Base-by-base conservation (phyloP, 2,888 invertebrate species). In the Alsophila aescularia region DNA sequence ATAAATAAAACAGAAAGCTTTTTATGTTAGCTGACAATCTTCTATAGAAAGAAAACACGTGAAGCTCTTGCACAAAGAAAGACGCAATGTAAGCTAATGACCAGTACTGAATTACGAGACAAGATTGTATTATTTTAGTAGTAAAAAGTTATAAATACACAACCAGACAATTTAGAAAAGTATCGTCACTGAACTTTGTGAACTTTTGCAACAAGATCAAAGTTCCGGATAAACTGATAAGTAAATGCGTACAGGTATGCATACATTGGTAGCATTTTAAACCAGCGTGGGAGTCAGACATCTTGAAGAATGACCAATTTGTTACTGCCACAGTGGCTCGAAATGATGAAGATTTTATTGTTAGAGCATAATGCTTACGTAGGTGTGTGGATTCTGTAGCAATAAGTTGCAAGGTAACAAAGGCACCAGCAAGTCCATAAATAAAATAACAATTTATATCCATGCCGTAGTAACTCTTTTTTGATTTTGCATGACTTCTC, bases 331-430 rank as follows among this genome's bases (percentile, higher is more conserved):
- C 69, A 73, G 69, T 75, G 66, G 74, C 75, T 73, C 66, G 72
- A 72, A 79, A 83, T 81, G 83, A 84, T 86, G 83, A 81, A 81
- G 84, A 83, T 84, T 85, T 84, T 84, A 85, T 84, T 85, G 80
- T 84, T 69, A 66, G 59, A 72, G 69, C 75, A 80, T 83, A 83
- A 81, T 77, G 69, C 70, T 49, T 52, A 53, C 54, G 79, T 81
- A 78, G 78, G 81, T 80, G 85, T 81, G 73, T 72, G 66, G 74
- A 72, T 72, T 74, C 72, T 75, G 70, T 72, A 66, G 81, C 80
- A 80, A 80, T 85, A 84, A 83, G 79, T 85, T 79, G 77, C 70
- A 55, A 67, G 57, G 61, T 64, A 82, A 85, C 86, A 87, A 87
- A 83, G 75, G 79, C 50, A 40, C 21, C 24, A 43, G 35, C 29